A percentile compares a stretch with the other conserved stretches of the same genome.
Evolutionary conservation across 2,797 vertebrate species (phyloP).

Genomic region (Philypnodon macrostomus): DNA sequence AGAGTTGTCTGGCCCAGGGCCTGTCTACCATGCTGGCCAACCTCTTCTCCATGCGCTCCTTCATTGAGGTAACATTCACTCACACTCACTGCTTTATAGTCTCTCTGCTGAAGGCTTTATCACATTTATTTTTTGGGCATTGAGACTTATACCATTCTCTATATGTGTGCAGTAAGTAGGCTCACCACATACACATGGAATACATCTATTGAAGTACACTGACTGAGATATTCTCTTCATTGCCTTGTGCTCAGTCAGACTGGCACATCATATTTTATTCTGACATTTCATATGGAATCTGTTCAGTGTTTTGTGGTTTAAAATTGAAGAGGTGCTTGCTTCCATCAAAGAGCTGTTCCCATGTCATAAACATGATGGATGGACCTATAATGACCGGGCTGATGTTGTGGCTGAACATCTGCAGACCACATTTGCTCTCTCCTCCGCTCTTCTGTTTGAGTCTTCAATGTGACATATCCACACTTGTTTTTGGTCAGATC

Average conservation of each 20-base stretch:
- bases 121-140: constrained; percentile 33
- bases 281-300: constrained; percentile 73
- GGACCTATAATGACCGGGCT: constrained; percentile 68
- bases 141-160: constrained; percentile 33
- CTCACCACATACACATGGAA: constrained; percentile 47
- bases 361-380: constrained; percentile 75
- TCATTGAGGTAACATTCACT: constrained; percentile 90
- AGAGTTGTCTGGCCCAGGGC: constrained; percentile 98
- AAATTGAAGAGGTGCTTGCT: constrained; percentile 68
- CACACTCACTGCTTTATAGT: constrained; percentile 20
- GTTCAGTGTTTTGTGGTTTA: constrained; percentile 61
- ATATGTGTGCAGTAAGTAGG: constrained; percentile 32
- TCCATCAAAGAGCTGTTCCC: constrained; percentile 70
- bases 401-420: constrained; percentile 71
- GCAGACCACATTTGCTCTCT: constrained; percentile 63
- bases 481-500: constrained; percentile 80
- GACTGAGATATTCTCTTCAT: constrained; percentile 36
- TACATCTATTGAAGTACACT: constrained; percentile 42
- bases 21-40: constrained; percentile 99
- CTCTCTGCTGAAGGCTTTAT: constrained; percentile 24
- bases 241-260: constrained; percentile 60
- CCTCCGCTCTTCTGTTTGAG: constrained; percentile 8
- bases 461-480: constrained; percentile 29
- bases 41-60: constrained; percentile 99
- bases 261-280: constrained; percentile 69